Evolutionary conservation across 2,888 invertebrate genomes (phyloP), one percentile per base, ranked within the genome.

Genomic region (Chalcosyrphus nemorum): DNA sequence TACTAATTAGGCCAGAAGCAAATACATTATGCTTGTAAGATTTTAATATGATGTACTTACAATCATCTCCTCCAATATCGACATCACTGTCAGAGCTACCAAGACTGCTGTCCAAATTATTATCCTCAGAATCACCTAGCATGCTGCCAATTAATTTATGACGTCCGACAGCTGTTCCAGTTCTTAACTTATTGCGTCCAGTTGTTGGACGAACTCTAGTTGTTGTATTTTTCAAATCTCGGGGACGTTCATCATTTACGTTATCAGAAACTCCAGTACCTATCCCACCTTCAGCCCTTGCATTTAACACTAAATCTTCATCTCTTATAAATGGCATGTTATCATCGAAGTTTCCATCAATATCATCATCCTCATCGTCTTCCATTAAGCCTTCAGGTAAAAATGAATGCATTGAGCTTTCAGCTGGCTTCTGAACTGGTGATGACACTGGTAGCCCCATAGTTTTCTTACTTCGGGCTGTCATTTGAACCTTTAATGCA

Each of bases 401-500:
- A 38, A 91, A 90, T 1, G 89, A 88, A 50, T 80, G 86, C 87
- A 91, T 90, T 0, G 91, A 90, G 2, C 82, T 89, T 68, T 92
- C 92, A 0, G 89, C 81, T 0, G 91, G 88, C 76, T 91, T 91
- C 19, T 89, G 89, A 35, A 90, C 78, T 1, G 90, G 90, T 2
- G 90, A 90, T 1, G 89, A 78, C 7, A 88, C 86, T 11, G 90
- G 90, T 0, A 50, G 32, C 5, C 74, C 84, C 29, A 89, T 88
- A 11, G 87, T 76, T 3, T 89, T 88, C 54, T 90, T 90, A 2
- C 87, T 90, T 6, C 91, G 88, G 5, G 88, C 82, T 41, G 89
- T 95, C 87, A 98, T 94, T 88, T 96, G 95, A 74, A 96, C 95
- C 89, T 98, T 97, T 63, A 99, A 92, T 74, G 97, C 97, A 87